Evolutionary conservation across 2,888 invertebrate genomes (phyloP).

Genomic region (Scotopteryx bipunctaria): DNA sequence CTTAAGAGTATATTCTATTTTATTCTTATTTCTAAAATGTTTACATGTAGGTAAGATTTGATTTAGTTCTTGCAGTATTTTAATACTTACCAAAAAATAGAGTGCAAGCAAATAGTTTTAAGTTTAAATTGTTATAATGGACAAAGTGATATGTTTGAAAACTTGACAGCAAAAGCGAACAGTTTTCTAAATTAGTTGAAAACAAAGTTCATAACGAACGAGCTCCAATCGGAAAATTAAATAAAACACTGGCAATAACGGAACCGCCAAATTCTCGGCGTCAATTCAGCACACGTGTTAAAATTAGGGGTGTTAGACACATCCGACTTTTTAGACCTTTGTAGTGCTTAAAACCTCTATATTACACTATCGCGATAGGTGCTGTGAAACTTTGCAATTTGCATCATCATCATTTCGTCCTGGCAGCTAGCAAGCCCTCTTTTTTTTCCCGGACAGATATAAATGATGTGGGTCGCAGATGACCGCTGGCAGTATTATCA

Average conservation of each 20-base stretch:
- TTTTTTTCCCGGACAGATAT: too few species aligned
- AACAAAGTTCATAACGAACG: conserved; percentile 26
- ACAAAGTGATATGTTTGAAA: conserved; percentile 5
- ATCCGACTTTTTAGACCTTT: conserved; percentile 7
- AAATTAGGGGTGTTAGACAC: conserved; percentile 4
- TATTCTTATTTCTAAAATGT: too few species aligned
- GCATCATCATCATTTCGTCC: too few species aligned
- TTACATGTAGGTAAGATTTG: too few species aligned
- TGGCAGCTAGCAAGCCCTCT: too few species aligned
- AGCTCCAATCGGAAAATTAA: conserved; percentile 37
- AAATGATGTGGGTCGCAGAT: too few species aligned
- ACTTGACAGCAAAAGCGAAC: conserved; percentile 6
- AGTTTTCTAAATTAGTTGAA: conserved; percentile 21
- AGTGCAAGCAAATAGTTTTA: background rate
- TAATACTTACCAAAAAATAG: too few species aligned
- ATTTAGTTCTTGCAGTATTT: too few species aligned
- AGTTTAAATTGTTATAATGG: background rate
- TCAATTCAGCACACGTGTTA: conserved; percentile 66
- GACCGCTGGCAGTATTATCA: too few species aligned
- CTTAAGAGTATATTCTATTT: too few species aligned
- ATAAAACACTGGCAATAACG: conserved; percentile 33
- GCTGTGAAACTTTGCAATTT: too few species aligned
- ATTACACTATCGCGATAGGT: too few species aligned
- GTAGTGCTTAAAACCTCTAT: background rate
- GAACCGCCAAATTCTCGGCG: conserved; percentile 37